Base-by-base conservation (phyloP, 1,140 invertebrate genomes). In the Centruroides sculpturatus region DNA sequence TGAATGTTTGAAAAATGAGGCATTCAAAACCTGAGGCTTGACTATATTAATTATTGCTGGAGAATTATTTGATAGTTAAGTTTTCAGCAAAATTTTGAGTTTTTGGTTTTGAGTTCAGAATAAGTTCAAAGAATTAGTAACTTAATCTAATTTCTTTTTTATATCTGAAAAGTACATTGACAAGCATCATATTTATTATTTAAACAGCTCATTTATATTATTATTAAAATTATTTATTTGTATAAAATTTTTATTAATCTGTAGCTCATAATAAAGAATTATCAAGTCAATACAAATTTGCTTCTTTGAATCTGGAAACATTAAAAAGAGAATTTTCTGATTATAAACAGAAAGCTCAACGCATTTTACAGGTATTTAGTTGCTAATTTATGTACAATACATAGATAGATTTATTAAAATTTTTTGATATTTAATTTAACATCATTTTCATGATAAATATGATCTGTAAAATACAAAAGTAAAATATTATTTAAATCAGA, bases 341-440 rank as follows among this genome's bases (percentile, higher is more conserved):
- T n/a, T 79, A 79, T 63, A 78, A 78, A 64, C 71, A 74, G 50
- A 78, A 79, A 64, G 87, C 87, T 7, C 78, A 86, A 58, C 81
- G 81, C 66, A 87, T 86, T 59, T 72, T 91, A 23, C 75, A 77
- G 71, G 75, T 77, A 65, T 23, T 10, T 7, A 41, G 1, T 23
- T 23, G 0, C 23, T 23, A 23, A 23, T 23, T 23, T 23, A 23
- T 23, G 23, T 23, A 23, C 23, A 23, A 2, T 23, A 23, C 23
- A 23, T 23, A 23, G 23, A 23, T 23, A 23, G 23, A 23, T 23
- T 23, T 23, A 23, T 23, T 23, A 23, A 0, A 23, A 23, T 2
- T 23, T 23, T 23, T 23, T 23, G 23, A 23, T 23, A 23, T 23
- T 23, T 23, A 23, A 23, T 23, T 23, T 23, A n/a, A 23, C 23